Percentiles rank a stretch among this genome's conserved stretches.
These are phyloP conservation scores for Synergus laeviventris DNA, from an alignment of 2,888 invertebrate species.

Conservation along the genomic window DNA sequence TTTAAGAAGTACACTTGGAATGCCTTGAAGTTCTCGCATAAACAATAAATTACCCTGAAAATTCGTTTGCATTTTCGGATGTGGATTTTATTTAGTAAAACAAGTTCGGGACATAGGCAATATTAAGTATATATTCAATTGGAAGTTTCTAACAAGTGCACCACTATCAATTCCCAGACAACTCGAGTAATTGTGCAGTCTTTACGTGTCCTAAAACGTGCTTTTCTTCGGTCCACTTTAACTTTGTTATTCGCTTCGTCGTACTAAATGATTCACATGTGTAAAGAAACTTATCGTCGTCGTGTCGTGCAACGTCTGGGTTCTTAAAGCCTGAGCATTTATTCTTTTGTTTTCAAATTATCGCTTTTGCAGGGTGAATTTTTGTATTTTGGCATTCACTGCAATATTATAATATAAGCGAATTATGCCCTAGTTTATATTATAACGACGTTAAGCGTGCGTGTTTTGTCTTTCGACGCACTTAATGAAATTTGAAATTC, in stretches of 20 bases:
- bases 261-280: conserved; percentile 18
- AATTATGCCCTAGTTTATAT: too few relatives aligned
- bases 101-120: not conserved
- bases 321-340: not conserved
- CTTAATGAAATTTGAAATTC: too few relatives aligned
- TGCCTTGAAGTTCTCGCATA: not conserved
- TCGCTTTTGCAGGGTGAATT: not conserved
- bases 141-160: not conserved
- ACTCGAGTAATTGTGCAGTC: not conserved
- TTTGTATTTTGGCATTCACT: too few relatives aligned
- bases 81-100: not conserved
- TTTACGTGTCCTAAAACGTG: not conserved
- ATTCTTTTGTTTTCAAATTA: not conserved
- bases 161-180: not conserved
- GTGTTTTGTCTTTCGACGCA: too few relatives aligned
- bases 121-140: not conserved
- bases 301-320: not conserved
- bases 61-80: not conserved
- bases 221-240: conserved; percentile 7
- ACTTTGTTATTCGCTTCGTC: conserved; percentile 11
- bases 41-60: not conserved
- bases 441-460: too few relatives aligned
- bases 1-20: too few relatives aligned
- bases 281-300: conserved; percentile 7
- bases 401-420: too few relatives aligned